Conservation (phyloP, 2,797 vertebrate genomes). For the Delichon dasypus region DNA sequence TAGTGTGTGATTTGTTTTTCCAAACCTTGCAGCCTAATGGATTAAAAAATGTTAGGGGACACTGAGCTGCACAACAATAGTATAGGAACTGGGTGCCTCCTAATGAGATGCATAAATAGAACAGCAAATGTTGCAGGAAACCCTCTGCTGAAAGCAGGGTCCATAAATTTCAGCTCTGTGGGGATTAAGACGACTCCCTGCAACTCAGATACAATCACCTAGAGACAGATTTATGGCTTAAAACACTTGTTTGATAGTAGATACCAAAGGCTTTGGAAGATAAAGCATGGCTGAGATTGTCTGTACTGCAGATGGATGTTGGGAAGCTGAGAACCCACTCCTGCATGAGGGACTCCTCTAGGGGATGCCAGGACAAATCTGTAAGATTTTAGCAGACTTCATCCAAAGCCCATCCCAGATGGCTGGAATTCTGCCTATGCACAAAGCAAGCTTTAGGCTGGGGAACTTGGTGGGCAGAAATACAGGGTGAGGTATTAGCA, state of each 20-base stretch:
- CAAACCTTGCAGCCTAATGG: neutral
- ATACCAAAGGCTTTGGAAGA: neutral
- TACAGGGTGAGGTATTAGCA: neutral
- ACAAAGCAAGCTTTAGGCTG: neutral
- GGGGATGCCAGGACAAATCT: neutral
- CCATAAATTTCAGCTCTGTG: constrained; percentile 15
- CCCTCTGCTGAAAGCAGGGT: neutral
- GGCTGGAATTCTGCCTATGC: neutral
- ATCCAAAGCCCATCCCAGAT: neutral
- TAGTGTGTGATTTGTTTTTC: neutral
- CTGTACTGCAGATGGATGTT: neutral
- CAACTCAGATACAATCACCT: neutral
- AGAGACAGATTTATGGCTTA: constrained; percentile 1
- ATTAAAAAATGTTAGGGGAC: neutral
- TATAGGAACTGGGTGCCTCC: neutral
- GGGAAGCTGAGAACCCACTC: neutral
- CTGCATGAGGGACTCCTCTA: neutral
- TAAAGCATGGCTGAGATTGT: neutral
- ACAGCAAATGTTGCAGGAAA: neutral
- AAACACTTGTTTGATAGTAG: constrained; percentile 29
- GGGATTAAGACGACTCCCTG: constrained; percentile 10
- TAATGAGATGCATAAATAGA: constrained; percentile 11
- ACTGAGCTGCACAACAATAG: neutral
- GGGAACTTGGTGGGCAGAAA: neutral
- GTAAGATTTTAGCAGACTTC: neutral